Evolutionary conservation across 92 coral and sea anemone genomes (phyloP).

Genomic region (Palythoa caribaeorum): DNA sequence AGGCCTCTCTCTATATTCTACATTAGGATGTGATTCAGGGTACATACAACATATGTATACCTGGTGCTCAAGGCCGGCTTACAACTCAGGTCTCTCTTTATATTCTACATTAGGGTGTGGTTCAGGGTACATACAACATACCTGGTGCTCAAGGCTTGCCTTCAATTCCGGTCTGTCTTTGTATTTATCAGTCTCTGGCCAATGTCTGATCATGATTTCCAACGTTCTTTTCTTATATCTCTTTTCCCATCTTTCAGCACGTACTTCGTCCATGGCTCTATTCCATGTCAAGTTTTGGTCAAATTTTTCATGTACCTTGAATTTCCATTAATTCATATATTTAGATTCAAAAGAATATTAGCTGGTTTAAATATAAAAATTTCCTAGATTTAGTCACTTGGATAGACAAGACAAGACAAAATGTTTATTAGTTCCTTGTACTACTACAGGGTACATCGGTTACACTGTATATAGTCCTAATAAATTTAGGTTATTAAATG

Average conservation of each 20-base stretch:
- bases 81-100: slow-evolving; percentile 21
- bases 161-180: not conserved
- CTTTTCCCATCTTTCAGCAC: slow-evolving; percentile 72
- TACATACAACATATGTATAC: slow-evolving; percentile 43
- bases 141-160: not conserved
- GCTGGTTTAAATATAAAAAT: not conserved
- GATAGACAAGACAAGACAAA: too few relatives aligned
- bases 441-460: too few relatives aligned
- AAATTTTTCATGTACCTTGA: slow-evolving; percentile 87
- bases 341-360: not conserved
- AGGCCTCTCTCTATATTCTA: not conserved
- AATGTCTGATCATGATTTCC: slow-evolving; percentile 76
- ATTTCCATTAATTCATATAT: not conserved
- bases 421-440: too few relatives aligned
- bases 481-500: too few relatives aligned
- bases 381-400: not conserved
- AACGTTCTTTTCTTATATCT: slow-evolving; percentile 61
- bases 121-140: not conserved
- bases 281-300: slow-evolving; percentile 71
- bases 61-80: slow-evolving; percentile 78
- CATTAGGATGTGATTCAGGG: not conserved
- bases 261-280: slow-evolving; percentile 92
- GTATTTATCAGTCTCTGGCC: slow-evolving; percentile 60
- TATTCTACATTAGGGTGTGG: slow-evolving; percentile 41
- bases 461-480: too few relatives aligned